Percentiles rank a stretch among this genome's conserved stretches.
phyloP scores from a whole-genome alignment of 2,888 invertebrate genomes.

The Callosobruchus maculatus region DNA sequence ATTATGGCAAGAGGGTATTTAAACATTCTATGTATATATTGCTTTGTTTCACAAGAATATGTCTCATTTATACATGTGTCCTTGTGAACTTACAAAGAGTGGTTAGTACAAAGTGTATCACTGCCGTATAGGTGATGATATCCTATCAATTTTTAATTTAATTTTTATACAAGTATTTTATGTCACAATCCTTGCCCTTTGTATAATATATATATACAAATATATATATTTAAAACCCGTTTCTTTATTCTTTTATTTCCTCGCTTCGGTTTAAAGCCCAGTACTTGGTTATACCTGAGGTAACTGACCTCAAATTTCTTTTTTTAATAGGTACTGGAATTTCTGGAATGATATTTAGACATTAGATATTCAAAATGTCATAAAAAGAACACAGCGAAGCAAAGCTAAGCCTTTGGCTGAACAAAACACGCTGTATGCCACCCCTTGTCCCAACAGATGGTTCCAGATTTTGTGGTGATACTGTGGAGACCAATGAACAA shows the following conservation, averaged over 20 bases:
- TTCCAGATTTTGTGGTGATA: not conserved
- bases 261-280: not conserved
- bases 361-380: not conserved
- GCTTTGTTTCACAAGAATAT: conserved; percentile 16
- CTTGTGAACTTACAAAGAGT: conserved; percentile 31
- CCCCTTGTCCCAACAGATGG: not conserved
- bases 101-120: conserved; percentile 38
- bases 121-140: conserved; percentile 29
- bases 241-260: not conserved
- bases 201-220: conserved; percentile 2
- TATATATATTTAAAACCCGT: not conserved
- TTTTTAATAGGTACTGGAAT: not conserved
- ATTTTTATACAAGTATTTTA: conserved; percentile 25
- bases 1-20: conserved; percentile 32
- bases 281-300: not conserved
- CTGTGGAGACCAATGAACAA: not conserved
- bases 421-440: not conserved
- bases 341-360: not conserved
- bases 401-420: not conserved
- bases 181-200: conserved; percentile 24
- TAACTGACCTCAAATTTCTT: not conserved
- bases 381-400: not conserved
- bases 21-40: conserved; percentile 26
- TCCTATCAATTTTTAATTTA: conserved; percentile 20
- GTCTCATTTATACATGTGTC: no score